phyloP scores from a whole-genome alignment of 2,888 invertebrate genomes.

The Phyto melanocephala region DNA sequence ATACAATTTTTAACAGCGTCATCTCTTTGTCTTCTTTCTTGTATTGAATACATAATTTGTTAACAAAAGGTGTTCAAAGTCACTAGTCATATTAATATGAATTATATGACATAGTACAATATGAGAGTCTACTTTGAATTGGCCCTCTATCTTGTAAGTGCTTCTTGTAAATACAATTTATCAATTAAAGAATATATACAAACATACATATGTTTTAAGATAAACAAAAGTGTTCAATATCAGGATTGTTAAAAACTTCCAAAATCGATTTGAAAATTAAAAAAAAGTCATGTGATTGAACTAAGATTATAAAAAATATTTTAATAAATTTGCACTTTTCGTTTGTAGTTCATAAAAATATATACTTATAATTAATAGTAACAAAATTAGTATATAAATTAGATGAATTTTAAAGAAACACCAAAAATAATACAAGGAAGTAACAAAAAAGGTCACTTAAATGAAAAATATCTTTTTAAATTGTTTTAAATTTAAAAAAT shows the following conservation, averaged over 20 bases:
- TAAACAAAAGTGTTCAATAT: not conserved
- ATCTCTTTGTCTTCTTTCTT: too few relatives aligned
- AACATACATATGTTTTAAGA: too few relatives aligned
- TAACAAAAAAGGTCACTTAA: not conserved
- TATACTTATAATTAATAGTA: constrained; percentile 25
- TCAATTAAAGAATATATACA: too few relatives aligned
- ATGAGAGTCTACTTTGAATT: too few relatives aligned
- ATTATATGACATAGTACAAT: too few relatives aligned
- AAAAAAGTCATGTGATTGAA: too few relatives aligned
- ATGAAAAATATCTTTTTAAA: constrained; percentile 49
- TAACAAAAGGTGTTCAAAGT: too few relatives aligned
- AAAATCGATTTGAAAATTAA: not conserved
- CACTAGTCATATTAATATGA: too few relatives aligned
- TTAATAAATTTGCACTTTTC: not conserved
- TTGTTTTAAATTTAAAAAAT: constrained; percentile 64
- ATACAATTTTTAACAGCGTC: too few relatives aligned
- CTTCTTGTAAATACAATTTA: too few relatives aligned
- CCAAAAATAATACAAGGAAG: not conserved
- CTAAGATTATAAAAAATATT: not conserved
- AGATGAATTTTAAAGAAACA: constrained; percentile 21
- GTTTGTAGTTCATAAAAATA: constrained; percentile 23
- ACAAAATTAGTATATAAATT: not conserved
- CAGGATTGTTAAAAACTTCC: not conserved
- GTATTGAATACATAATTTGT: too few relatives aligned
- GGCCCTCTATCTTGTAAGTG: too few relatives aligned